A percentile compares a stretch with the other conserved stretches of the same genome.
These are phyloP conservation scores for Pseudorectes ferrugineus DNA, from an alignment of 2,113 vertebrate genomes.

Conservation along the genomic window DNA sequence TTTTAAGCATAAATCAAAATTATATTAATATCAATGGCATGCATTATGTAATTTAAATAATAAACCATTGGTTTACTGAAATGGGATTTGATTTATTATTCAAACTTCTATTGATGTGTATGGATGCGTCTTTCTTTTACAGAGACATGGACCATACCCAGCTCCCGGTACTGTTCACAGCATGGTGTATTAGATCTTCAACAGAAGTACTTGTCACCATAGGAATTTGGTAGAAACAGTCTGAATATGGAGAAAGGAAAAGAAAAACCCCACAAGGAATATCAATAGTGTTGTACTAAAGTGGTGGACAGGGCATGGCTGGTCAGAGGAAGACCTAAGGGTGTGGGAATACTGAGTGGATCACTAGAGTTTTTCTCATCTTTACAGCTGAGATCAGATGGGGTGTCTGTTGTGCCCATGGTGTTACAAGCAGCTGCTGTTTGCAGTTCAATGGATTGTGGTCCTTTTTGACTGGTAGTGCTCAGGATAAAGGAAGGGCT, in stretches of 20 bases:
- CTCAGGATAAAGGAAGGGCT: not conserved
- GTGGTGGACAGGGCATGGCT: too few species aligned
- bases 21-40: not conserved
- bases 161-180: not conserved
- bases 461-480: not conserved
- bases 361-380: not conserved
- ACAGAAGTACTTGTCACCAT: not conserved
- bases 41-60: not conserved
- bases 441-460: not conserved
- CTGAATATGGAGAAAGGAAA: not conserved
- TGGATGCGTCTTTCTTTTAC: not conserved
- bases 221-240: not conserved
- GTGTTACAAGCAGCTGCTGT: not conserved
- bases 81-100: not conserved
- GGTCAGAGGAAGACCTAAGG: not conserved
- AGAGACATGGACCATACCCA: not conserved
- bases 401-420: not conserved
- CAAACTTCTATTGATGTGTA: not conserved
- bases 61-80: not conserved
- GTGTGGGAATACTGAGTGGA: not conserved
- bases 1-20: not conserved
- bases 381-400: not conserved
- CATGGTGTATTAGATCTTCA: not conserved
- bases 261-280: not conserved
- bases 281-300: not conserved